Base-by-base conservation (phyloP, 2,113 vertebrate species). In the Phyllostomus discolor region DNA sequence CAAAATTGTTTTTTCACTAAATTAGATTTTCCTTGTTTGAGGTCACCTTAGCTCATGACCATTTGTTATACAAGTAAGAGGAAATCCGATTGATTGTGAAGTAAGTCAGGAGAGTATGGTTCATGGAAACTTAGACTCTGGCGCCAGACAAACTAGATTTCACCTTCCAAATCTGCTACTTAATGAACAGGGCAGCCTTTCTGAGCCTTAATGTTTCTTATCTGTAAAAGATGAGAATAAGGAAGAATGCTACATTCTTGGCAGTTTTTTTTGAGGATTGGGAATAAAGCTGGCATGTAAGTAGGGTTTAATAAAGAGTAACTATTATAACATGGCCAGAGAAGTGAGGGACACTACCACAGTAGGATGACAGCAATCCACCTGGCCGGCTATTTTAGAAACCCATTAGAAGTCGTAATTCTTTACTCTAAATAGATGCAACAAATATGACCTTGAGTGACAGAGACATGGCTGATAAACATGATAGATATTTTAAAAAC, bases 1-100 rank as follows among this genome's bases (percentile, higher is more conserved):
- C 43, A 62, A 80, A 94, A 90, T n/a, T 86, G 67, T 86, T 91
- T 95, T 96, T 96, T 95, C 35, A 91, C 35, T 57, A 43, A 67
- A 87, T 93, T 91, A 70, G 70, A 41, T 93, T 95, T 79, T 85
- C 90, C 33, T 92, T 94, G 59, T 62, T 93, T 86, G 84, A 85
- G 72, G 9, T 85, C 8, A 46, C 79, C 15, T 94, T 81, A 79
- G 43, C 62, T 87, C 48, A 52, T 90, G 76, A 81, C 54, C 70
- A 78, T 81, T 84, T 10, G 2, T 91, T 93, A 20, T 69, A 70
- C 22, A 72, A 73, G 41, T 54, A 90, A 83, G 96, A 92, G 50
- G 64, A 72, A 57, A 46, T 26, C 19, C 52, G 85, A 78, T 35
- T 64, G 75, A 79, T 26, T 35, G 19, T 66, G 38, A 73, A 76